Base-by-base conservation (phyloP, 1,140 invertebrate genomes). In the Pararge aegeria region DNA sequence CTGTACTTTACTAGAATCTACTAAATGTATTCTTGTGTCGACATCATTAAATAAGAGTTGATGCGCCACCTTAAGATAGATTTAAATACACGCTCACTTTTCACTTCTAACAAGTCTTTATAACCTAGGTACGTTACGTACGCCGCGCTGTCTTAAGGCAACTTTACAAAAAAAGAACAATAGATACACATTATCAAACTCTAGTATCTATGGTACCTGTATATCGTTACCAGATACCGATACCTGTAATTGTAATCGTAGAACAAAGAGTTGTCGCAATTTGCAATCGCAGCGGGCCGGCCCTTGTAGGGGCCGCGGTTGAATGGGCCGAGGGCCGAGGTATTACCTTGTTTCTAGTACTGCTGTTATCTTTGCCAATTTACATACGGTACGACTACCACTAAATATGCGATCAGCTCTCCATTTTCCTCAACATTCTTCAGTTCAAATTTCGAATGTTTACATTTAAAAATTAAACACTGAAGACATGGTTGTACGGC, bases 241-340 rank as follows among this genome's bases (percentile, higher is more conserved):
- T 20, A 46, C 46, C 46, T 42, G 38, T 42, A 42, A 42, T 42
- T 42, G 67, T 69, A 66, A 70, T 67, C 60, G 65, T 56, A 63
- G 62, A 77, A 82, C 79, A 82, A 82, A 79, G 79, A 57, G 63
- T 71, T 82, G 79, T 82, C 58, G 66, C 73, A 82, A 82, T 82
- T 82, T 80, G 79, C 77, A 81, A 77, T 59, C 70, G 64, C 70
- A 78, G 69, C 79, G 77, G 68, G 70, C 58, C 62, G 48, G 46
- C 48, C 79, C 77, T 68, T 82, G 55, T 78, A 78, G 48, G 75
- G 69, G 29, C 46, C 50, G 34, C 51, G 18, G 12, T 24, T 58
- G 46, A 58, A 58, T 51, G 48, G 48, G 37, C 46, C 29, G 18
- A 19, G 24, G n/a, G 24, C 24, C 3, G 7, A 24, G 10, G 37